Percentiles rank a stretch among this genome's conserved stretches.
Evolutionary conservation across 2,888 invertebrate species (phyloP).

Genomic region (Cosmia pyralina): DNA sequence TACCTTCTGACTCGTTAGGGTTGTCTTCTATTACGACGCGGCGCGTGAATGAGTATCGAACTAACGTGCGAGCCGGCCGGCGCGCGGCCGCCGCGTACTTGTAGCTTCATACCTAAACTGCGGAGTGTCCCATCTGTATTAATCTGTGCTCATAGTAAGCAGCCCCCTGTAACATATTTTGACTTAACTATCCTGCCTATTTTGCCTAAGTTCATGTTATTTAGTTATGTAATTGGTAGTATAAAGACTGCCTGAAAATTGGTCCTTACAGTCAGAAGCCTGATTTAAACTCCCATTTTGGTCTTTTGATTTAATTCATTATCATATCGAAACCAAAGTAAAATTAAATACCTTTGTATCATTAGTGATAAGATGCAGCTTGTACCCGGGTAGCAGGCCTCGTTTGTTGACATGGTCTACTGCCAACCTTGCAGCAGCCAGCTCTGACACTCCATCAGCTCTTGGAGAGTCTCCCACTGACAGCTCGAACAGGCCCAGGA

Average conservation of each 20-base stretch:
- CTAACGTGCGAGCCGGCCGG: too few relatives aligned
- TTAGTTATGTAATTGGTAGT: background rate
- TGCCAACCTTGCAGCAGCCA: slow-evolving; percentile 94
- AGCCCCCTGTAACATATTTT: too few relatives aligned
- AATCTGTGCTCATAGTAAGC: too few relatives aligned
- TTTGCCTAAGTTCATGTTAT: background rate
- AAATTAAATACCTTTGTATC: slow-evolving; percentile 95
- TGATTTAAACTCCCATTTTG: background rate
- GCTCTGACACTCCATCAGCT: slow-evolving; percentile 93
- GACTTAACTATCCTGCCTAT: background rate
- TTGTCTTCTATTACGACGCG: too few relatives aligned
- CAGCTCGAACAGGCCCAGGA: slow-evolving; percentile 95
- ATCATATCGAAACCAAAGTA: background rate
- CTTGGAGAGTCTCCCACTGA: slow-evolving; percentile 92
- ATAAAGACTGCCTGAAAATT: background rate
- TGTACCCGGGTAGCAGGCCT: slow-evolving; percentile 93
- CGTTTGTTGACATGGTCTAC: slow-evolving; percentile 94
- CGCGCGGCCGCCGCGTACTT: too few relatives aligned
- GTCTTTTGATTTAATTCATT: background rate
- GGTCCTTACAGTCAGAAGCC: background rate
- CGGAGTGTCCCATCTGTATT: too few relatives aligned
- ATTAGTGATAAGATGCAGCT: slow-evolving; percentile 94
- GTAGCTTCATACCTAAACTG: too few relatives aligned
- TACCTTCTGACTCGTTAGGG: too few relatives aligned
- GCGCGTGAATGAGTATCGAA: too few relatives aligned